Evolutionary conservation across 1,140 invertebrate species (phyloP).

Genomic region (Zaprionus camerounensis): DNA sequence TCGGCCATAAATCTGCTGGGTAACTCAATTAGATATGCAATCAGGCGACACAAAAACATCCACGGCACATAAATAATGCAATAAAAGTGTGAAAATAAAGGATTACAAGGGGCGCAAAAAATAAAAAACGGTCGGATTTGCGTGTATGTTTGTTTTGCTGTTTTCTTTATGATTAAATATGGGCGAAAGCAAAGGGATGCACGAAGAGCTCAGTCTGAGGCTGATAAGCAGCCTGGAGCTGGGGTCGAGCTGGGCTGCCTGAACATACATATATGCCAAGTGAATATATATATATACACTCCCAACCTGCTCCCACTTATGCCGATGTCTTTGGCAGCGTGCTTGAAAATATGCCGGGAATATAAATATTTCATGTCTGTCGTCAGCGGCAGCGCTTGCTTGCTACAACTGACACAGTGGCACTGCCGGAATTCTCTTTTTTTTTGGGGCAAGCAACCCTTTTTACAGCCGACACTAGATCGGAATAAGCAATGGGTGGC

Average conservation of each 20-base stretch:
- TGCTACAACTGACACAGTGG: slow-evolving; percentile 23
- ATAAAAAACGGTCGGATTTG: slow-evolving; percentile 17
- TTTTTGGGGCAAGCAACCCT: slow-evolving; percentile 13
- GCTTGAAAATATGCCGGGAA: slow-evolving; percentile 33
- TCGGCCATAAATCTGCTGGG: slow-evolving; percentile 43
- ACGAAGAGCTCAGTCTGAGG: slow-evolving; percentile 4
- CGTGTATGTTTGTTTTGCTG: slow-evolving; percentile 33
- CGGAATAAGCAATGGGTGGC: neutral
- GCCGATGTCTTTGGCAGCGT: neutral
- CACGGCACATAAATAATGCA: slow-evolving; percentile 55
- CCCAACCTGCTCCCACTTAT: neutral
- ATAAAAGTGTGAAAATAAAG: slow-evolving; percentile 54
- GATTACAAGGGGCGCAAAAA: slow-evolving; percentile 17
- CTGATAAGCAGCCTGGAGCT: slow-evolving; percentile 30
- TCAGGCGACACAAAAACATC: slow-evolving; percentile 33
- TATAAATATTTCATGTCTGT: slow-evolving; percentile 44
- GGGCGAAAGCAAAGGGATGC: slow-evolving; percentile 26
- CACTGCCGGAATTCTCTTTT: neutral
- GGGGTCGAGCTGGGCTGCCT: neutral
- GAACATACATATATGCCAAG: neutral
- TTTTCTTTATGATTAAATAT: slow-evolving; percentile 34
- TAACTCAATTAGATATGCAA: slow-evolving; percentile 63
- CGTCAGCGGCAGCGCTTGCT: slow-evolving; percentile 25
- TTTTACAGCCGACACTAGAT: slow-evolving; percentile 22
- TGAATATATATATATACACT: neutral